Evolutionary conservation across 2,888 invertebrate species (phyloP).

Genomic region (Chalcosyrphus nemorum): DNA sequence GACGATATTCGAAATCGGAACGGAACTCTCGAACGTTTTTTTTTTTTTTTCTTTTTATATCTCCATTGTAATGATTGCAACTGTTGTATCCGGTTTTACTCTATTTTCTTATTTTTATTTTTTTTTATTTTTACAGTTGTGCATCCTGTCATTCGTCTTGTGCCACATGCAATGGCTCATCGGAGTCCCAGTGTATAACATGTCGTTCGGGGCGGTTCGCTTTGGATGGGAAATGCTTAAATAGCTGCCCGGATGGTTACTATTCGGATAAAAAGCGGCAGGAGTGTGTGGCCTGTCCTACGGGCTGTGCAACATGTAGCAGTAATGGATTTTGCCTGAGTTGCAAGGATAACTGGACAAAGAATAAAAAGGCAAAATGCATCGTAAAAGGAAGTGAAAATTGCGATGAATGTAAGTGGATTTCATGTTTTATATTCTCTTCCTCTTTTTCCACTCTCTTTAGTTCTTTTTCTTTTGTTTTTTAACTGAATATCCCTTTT

Average conservation of each 20-base stretch:
- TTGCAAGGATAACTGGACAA: conserved; percentile 89
- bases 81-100: conserved; percentile 48
- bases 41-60: conserved; percentile 16
- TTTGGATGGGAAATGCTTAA: conserved; percentile 88
- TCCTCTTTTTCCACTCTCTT: conserved; percentile 18
- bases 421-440: conserved; percentile 73
- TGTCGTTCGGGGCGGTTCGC: conserved; percentile 89
- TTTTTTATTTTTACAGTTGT: conserved; percentile 83
- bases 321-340: conserved; percentile 88
- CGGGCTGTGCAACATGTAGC: conserved; percentile 89
- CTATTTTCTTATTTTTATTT: conserved; percentile 24
- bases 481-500: background rate
- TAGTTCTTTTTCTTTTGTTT: background rate
- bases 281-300: conserved; percentile 90
- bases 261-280: conserved; percentile 90
- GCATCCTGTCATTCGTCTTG: conserved; percentile 90
- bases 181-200: conserved; percentile 90
- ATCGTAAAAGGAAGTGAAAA: conserved; percentile 87
- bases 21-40: conserved; percentile 31
- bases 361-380: conserved; percentile 90
- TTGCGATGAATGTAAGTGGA: conserved; percentile 86
- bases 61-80: conserved; percentile 64
- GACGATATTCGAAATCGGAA: conserved; percentile 28
- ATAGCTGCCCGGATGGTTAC: conserved; percentile 88
- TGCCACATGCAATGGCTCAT: conserved; percentile 90